Evolutionary conservation across 1,140 invertebrate species (phyloP).

Genomic region (Pseudomyrmex dendroicus): DNA sequence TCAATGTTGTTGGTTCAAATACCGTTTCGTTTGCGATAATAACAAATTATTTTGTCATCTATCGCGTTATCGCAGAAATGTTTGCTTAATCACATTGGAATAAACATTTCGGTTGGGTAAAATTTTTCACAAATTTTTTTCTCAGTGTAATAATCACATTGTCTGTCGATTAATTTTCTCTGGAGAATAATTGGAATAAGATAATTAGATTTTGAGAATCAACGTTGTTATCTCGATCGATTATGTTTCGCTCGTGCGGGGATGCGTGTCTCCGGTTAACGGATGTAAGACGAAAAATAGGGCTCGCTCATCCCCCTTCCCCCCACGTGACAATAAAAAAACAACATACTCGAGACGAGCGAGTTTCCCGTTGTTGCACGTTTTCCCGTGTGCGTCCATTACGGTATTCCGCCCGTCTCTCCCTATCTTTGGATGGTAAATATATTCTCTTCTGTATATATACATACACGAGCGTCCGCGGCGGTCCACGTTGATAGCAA

Average conservation of each 20-base stretch:
- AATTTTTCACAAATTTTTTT: no score
- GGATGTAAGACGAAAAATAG: conserved; percentile 4
- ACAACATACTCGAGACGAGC: conserved; percentile 26
- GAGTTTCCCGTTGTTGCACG: conserved; percentile 28
- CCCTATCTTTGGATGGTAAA: conserved; percentile 63
- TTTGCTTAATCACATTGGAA: no score
- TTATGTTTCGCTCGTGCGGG: neutral
- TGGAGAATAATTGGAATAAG: no score
- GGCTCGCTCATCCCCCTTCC: conserved; percentile 1
- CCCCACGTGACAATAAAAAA: conserved; percentile 8
- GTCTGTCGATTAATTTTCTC: no score
- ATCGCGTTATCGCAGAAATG: no score
- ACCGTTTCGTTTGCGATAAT: no score
- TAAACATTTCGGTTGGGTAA: no score
- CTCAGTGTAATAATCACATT: no score
- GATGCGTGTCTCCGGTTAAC: neutral
- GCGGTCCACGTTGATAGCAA: conserved; percentile 64
- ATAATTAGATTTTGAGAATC: no score
- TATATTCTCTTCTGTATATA: conserved; percentile 49
- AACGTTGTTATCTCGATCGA: neutral
- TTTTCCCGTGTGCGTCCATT: conserved; percentile 17
- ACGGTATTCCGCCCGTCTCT: conserved; percentile 11
- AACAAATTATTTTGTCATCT: no score
- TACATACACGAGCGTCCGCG: conserved; percentile 51
- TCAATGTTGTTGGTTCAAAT: no score